These are phyloP conservation scores for Triops cancriformis DNA, from an alignment of 1,140 invertebrate species.

Conservation along the genomic window DNA sequence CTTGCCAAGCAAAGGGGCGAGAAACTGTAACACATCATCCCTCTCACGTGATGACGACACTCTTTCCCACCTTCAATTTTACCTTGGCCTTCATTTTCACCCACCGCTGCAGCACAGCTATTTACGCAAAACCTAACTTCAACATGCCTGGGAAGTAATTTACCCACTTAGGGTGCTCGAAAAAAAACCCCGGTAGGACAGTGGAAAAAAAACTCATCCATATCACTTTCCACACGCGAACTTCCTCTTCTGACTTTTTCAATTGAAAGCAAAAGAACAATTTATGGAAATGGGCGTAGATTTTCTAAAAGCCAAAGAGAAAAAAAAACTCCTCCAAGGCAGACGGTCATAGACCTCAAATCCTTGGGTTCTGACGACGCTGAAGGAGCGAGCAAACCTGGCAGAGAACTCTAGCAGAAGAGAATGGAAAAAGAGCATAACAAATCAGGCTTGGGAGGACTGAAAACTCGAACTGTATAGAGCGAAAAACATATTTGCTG, in stretches of 20 bases:
- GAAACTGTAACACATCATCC: background rate
- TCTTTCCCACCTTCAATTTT: background rate
- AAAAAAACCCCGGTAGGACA: background rate
- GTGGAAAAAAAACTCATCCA: background rate
- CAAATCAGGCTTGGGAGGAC: background rate
- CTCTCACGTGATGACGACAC: background rate
- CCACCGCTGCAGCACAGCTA: no score
- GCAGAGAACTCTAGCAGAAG: no score
- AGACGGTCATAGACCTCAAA: constrained; percentile 13
- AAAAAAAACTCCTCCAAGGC: background rate
- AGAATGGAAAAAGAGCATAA: background rate
- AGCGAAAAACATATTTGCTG: background rate
- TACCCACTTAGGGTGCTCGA: background rate
- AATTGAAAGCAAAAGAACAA: constrained; percentile 3
- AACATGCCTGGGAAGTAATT: no score
- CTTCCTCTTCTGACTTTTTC: background rate
- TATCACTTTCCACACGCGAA: background rate
- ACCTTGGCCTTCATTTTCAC: background rate
- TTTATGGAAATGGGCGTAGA: background rate
- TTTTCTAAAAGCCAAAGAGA: background rate
- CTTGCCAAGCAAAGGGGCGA: background rate
- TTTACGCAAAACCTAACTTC: no score
- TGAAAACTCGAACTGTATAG: background rate
- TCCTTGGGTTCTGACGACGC: background rate
- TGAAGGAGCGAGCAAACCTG: background rate